These are phyloP conservation scores for Stylophora pistillata DNA, from an alignment of 64 coral and sea anemone species.

Conservation along the genomic window DNA sequence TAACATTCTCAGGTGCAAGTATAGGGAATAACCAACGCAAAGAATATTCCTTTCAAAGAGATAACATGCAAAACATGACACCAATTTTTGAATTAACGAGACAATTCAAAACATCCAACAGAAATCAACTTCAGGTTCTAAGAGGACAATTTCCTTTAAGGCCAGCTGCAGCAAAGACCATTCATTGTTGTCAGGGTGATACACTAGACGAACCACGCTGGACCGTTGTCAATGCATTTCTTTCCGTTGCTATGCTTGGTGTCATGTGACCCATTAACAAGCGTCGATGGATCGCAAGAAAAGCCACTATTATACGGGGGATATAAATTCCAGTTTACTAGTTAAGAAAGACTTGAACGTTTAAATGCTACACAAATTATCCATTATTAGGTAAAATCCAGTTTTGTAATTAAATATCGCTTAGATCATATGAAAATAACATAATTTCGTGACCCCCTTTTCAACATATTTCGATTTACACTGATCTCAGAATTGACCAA, in stretches of 20 bases:
- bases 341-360: no score
- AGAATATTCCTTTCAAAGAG: conserved; percentile 17
- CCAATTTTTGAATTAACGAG: conserved; percentile 45
- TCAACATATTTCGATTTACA: conserved; percentile 23
- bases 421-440: background rate
- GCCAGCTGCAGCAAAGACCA: conserved; percentile 46
- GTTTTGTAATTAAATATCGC: background rate
- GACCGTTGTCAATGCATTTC: no score
- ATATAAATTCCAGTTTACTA: no score
- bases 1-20: background rate
- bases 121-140: conserved; percentile 12
- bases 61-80: conserved; percentile 24
- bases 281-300: background rate
- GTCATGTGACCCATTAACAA: background rate
- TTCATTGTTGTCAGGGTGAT: conserved; percentile 44
- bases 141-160: conserved; percentile 38
- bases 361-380: background rate
- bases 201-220: conserved; percentile 30
- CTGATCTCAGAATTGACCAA: background rate
- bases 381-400: background rate
- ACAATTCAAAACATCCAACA: conserved; percentile 33
- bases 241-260: no score
- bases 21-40: conserved; percentile 12
- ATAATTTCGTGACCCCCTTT: background rate
- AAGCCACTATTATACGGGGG: background rate